Percentiles rank a stretch among this genome's conserved stretches.
Evolutionary conservation across 2,797 vertebrate species (phyloP).

Genomic region (Acestrorhynchus altus): DNA sequence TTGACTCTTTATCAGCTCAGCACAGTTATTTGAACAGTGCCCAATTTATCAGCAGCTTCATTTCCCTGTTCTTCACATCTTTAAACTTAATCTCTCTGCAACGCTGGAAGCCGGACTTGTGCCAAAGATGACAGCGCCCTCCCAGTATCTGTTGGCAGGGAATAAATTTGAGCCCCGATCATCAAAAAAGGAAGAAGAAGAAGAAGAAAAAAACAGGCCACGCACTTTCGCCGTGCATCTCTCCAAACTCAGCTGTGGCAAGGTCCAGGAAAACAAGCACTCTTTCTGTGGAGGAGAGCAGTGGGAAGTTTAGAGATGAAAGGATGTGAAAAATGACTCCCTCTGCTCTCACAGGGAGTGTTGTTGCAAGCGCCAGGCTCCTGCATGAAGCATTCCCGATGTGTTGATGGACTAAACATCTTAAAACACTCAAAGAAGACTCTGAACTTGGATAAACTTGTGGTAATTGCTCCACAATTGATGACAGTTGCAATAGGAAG

Average conservation of each 20-base stretch:
- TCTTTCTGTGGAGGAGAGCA: constrained; percentile 37
- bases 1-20: not conserved
- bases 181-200: constrained; percentile 27
- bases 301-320: constrained; percentile 41
- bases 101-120: constrained; percentile 22
- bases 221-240: constrained; percentile 18
- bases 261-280: constrained; percentile 47
- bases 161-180: constrained; percentile 49
- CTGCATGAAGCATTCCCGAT: constrained; percentile 26
- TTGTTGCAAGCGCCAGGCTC: constrained; percentile 28
- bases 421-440: not conserved
- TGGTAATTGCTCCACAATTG: not conserved
- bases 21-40: not conserved
- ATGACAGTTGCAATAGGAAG: not conserved
- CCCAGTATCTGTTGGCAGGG: constrained; percentile 46
- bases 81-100: constrained; percentile 38
- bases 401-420: constrained; percentile 32
- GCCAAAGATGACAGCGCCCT: constrained; percentile 55
- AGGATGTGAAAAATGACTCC: constrained; percentile 46
- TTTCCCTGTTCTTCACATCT: constrained; percentile 32
- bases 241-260: not conserved
- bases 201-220: constrained; percentile 37
- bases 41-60: constrained; percentile 4
- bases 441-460: not conserved
- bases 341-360: constrained; percentile 26